A percentile compares a stretch with the other conserved stretches of the same genome.
Conservation (phyloP, 2,888 invertebrate species). For the Toxonevra muliebris region DNA sequence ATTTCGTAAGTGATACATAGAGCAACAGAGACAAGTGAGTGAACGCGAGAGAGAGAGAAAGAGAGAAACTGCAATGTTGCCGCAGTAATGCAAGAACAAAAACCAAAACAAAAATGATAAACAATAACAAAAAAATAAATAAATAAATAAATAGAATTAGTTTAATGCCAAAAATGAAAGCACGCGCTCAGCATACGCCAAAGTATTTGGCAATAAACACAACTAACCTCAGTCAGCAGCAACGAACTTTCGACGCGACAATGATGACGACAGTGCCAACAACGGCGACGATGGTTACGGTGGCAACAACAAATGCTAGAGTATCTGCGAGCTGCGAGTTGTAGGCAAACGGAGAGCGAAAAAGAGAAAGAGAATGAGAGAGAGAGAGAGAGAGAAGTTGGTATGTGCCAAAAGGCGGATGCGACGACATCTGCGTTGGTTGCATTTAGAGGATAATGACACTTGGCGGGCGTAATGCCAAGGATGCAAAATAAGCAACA, state of each 20-base stretch:
- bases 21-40: conserved; percentile 28
- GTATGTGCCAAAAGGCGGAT: background rate
- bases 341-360: too few relatives aligned
- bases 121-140: conserved; percentile 5
- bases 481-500: conserved; percentile 28
- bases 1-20: conserved; percentile 37
- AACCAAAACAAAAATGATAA: conserved; percentile 1
- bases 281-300: conserved; percentile 6
- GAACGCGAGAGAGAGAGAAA: background rate
- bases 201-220: background rate
- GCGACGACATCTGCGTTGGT: too few relatives aligned
- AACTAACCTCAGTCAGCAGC: conserved; percentile 3
- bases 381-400: background rate
- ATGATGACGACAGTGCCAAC: background rate
- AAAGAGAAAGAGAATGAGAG: background rate
- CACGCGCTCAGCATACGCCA: background rate
- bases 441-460: conserved; percentile 41
- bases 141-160: conserved; percentile 32
- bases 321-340: too few relatives aligned
- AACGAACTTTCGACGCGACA: background rate
- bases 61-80: too few relatives aligned
- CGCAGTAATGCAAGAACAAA: conserved; percentile 8
- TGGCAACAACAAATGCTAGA: background rate
- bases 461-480: conserved; percentile 38
- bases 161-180: conserved; percentile 34